phyloP scores from a whole-genome alignment of 1,140 invertebrate species.

The Cataglyphis hispanica region DNA sequence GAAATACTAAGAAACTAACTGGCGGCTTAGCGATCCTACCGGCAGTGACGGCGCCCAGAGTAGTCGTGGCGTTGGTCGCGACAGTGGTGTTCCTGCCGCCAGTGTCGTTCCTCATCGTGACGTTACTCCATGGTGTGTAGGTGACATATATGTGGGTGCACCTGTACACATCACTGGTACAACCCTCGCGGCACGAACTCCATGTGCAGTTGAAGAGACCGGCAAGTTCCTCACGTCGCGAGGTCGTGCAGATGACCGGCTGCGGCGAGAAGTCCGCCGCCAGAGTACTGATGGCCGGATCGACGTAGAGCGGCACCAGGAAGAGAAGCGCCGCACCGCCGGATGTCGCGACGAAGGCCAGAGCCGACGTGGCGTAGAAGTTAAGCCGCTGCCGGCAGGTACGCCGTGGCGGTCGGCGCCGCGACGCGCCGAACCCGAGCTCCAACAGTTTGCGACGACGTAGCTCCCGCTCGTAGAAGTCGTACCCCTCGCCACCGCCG shows the following conservation, averaged over 20 bases:
- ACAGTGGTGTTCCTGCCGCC: constrained; percentile 62
- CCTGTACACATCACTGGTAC: constrained; percentile 94
- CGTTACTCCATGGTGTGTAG: constrained; percentile 87
- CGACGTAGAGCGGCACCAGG: constrained; percentile 95
- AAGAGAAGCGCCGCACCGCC: constrained; percentile 94
- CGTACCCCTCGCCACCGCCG: constrained; percentile 33
- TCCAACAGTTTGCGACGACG: constrained; percentile 91
- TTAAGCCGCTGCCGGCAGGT: constrained; percentile 92
- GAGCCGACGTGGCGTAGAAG: constrained; percentile 92
- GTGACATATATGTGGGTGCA: constrained; percentile 95
- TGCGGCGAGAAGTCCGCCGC: constrained; percentile 93
- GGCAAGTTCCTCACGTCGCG: constrained; percentile 91
- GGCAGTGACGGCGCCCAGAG: constrained; percentile 61
- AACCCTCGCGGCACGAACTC: constrained; percentile 95
- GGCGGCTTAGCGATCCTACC: constrained; percentile 53
- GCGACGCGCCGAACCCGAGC: constrained; percentile 87
- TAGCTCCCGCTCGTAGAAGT: constrained; percentile 88
- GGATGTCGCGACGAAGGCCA: constrained; percentile 92
- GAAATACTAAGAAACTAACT: background rate
- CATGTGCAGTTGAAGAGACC: constrained; percentile 94
- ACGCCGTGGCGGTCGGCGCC: constrained; percentile 88
- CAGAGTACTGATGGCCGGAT: constrained; percentile 95
- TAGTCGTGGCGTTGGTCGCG: constrained; percentile 19
- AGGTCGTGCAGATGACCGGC: constrained; percentile 92
- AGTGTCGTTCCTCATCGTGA: constrained; percentile 69